phyloP scores from a whole-genome alignment of 2,113 vertebrate species.

The Microcebus murinus region DNA sequence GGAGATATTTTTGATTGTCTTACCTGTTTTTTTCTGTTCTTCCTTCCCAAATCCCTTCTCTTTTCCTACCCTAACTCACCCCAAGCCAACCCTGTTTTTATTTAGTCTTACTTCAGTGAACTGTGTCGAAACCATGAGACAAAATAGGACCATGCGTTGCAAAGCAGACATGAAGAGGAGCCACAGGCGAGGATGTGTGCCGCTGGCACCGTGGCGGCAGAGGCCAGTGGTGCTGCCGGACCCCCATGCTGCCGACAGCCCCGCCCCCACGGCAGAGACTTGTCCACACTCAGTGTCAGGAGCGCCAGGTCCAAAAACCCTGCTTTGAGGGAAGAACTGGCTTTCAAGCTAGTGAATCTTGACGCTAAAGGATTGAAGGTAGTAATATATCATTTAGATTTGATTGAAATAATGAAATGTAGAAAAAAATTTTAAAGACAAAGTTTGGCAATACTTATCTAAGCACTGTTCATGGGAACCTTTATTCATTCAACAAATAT shows the following conservation, averaged over 20 bases:
- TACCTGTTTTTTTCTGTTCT: not conserved
- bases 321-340: not conserved
- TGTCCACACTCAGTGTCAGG: not conserved
- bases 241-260: not conserved
- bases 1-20: not conserved
- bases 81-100: not conserved
- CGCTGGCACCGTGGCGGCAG: rapidly evolving
- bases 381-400: not conserved
- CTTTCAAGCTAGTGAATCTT: not conserved
- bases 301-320: not conserved
- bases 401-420: not conserved
- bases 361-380: not conserved
- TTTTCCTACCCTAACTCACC: not conserved
- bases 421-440: not conserved
- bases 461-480: not conserved
- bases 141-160: not conserved
- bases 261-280: not conserved
- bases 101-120: not conserved
- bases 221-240: not conserved
- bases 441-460: not conserved
- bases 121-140: not conserved
- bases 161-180: not conserved
- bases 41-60: not conserved
- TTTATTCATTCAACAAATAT: not conserved
- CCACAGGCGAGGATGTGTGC: not conserved